Evolutionary conservation across 2,888 invertebrate genomes (phyloP).

Genomic region (Ennomos erosarius): DNA sequence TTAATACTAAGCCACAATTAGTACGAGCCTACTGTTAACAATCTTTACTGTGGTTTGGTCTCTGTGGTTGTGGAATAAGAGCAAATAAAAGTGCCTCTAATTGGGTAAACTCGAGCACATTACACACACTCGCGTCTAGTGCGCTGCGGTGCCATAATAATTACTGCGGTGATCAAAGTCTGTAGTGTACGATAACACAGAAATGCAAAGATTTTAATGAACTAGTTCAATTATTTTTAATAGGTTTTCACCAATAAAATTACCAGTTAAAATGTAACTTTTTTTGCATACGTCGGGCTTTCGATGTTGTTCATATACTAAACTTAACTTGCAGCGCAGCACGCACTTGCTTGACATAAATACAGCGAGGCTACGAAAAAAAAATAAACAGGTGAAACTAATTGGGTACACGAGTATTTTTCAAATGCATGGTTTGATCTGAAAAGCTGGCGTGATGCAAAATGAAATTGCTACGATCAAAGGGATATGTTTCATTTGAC

Average conservation of each 20-base stretch:
- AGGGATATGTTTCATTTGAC: background rate
- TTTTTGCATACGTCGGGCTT: no score
- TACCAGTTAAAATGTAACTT: no score
- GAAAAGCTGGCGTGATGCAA: background rate
- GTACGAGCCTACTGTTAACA: slow-evolving; percentile 3
- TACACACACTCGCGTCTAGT: slow-evolving; percentile 39
- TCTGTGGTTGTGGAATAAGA: slow-evolving; percentile 54
- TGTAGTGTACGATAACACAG: background rate
- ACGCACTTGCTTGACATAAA: background rate
- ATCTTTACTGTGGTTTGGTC: background rate
- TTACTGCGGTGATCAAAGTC: slow-evolving; percentile 27
- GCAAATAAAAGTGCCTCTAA: slow-evolving; percentile 48
- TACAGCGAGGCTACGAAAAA: background rate
- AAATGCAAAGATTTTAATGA: no score
- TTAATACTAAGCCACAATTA: no score
- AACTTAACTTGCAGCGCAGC: no score
- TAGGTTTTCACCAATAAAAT: no score
- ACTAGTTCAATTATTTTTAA: no score
- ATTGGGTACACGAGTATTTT: no score
- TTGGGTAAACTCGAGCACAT: slow-evolving; percentile 42
- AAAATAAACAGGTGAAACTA: background rate
- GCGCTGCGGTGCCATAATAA: slow-evolving; percentile 33
- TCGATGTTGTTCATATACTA: no score
- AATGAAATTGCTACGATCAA: background rate
- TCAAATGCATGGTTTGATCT: no score